Evolutionary conservation across 1,140 invertebrate genomes (phyloP), one percentile per base, ranked within the genome.

Genomic region (Anoplolepis gracilipes): DNA sequence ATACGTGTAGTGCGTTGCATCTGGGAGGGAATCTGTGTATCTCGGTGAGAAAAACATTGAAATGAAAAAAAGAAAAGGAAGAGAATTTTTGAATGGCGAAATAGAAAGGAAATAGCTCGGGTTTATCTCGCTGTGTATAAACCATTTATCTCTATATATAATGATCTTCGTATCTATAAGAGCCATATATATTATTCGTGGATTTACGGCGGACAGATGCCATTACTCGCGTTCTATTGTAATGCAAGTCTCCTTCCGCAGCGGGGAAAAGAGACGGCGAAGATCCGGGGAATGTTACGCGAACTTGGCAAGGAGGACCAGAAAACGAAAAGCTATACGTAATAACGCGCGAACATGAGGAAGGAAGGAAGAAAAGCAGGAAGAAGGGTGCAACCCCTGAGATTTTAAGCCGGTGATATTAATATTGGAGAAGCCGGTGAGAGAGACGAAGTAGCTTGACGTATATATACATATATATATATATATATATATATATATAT

Each of bases 341-440:
- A 85, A 87, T 73, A 73, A 72, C 39, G 57, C 19, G 67, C 30
- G 65, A 33, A 42, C n/a, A 69, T 49, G 16, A 76, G 85, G 42
- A 85, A 53, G 33, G 25, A 55, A 49, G 46, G 53, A 46, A 81
- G 85, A 33, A 85, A 53, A 19, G 13, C 62, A 49, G 16, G 22
- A 46, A 59, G 7, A 22, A 19, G 36, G 33, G 19, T 57, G 30
- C 25, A 84, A 75, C 49, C 64, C 36, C n/a, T 42, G 72, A 55
- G 61, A 87, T 87, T 87, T 72, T 59, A 90, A 69, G 62, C 55
- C 25, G 70, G 62, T 46, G 73, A 85, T 89, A 90, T 90, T 90
- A 89, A 89, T 87, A 87, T 77, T 55, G 64, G 28, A 69, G 25
- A 65, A 36, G 65, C 61, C 5, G 36, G 16, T 22, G 22, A n/a